These are phyloP conservation scores for Hydractinia echinata DNA, from an alignment of 30 jellyfish, hydroid and myxozoan genomes.

Conservation along the genomic window DNA sequence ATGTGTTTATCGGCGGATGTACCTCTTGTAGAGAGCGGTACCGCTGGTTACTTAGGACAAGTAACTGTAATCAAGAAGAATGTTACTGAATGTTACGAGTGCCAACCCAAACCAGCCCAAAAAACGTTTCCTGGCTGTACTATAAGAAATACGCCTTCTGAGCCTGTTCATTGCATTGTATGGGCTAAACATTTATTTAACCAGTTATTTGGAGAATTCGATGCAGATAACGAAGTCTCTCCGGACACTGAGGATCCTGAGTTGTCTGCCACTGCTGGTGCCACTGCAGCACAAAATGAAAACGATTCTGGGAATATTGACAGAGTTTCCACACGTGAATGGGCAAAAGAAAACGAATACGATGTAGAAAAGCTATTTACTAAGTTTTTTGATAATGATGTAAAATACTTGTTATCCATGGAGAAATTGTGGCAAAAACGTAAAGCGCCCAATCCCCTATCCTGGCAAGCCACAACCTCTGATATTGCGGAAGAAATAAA, in stretches of 20 bases:
- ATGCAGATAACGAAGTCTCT: conserved; percentile 94
- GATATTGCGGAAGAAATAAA: background rate
- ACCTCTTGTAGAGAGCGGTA: conserved; percentile 94
- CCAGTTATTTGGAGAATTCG: conserved; percentile 90
- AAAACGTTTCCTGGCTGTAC: conserved; percentile 97
- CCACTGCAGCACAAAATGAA: conserved; percentile 21
- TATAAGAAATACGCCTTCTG: conserved; percentile 98
- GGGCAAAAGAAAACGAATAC: conserved; percentile 83
- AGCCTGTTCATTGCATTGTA: conserved; percentile 96
- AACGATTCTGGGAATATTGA: conserved; percentile 37
- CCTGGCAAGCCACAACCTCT: conserved; percentile 34
- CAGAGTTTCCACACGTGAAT: conserved; percentile 80
- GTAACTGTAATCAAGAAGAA: conserved; percentile 85
- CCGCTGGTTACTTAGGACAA: conserved; percentile 99
- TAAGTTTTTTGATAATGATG: conserved; percentile 70
- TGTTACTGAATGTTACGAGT: conserved; percentile 93
- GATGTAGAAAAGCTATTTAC: conserved; percentile 72
- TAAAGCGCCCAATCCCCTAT: conserved; percentile 66
- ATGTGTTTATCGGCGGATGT: conserved; percentile 98
- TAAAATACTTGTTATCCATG: conserved; percentile 78
- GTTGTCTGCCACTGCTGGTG: conserved; percentile 56
- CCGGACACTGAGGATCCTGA: conserved; percentile 99
- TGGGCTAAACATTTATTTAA: conserved; percentile 95
- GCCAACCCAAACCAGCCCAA: conserved; percentile 96
- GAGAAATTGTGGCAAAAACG: conserved; percentile 92